phyloP scores from a whole-genome alignment of 2,888 invertebrate genomes.

The Tanypteryx hageni region DNA sequence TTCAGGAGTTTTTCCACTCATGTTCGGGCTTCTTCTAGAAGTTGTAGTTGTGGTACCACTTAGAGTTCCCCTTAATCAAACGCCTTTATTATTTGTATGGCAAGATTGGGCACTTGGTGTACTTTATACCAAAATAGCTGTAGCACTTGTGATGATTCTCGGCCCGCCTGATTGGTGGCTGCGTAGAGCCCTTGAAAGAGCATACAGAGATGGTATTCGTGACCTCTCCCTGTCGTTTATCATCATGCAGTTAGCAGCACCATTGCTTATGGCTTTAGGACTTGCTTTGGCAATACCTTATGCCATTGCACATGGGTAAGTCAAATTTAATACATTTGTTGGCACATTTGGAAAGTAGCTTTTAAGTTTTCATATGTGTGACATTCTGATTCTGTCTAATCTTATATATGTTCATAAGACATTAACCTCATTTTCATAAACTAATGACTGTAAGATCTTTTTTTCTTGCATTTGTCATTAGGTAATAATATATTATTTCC shows the following conservation, averaged over 20 bases:
- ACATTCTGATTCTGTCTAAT: no score
- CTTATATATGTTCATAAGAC: no score
- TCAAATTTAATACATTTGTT: neutral
- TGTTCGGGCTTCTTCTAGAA: slow-evolving; percentile 95
- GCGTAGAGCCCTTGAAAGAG: slow-evolving; percentile 92
- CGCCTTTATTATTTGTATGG: slow-evolving; percentile 92
- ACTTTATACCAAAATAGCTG: slow-evolving; percentile 97
- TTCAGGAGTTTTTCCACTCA: slow-evolving; percentile 89
- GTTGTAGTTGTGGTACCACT: slow-evolving; percentile 93
- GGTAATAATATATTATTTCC: no score
- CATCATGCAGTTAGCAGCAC: slow-evolving; percentile 90
- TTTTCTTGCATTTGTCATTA: no score
- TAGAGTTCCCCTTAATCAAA: slow-evolving; percentile 93
- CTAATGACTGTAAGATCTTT: no score
- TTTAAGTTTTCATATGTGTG: no score
- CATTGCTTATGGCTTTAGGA: slow-evolving; percentile 92
- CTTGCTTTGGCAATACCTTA: slow-evolving; percentile 96
- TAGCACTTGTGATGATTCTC: slow-evolving; percentile 89
- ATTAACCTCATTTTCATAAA: no score
- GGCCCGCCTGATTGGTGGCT: slow-evolving; percentile 99
- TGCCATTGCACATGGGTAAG: slow-evolving; percentile 84
- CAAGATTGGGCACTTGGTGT: slow-evolving; percentile 99
- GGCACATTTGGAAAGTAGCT: no score
- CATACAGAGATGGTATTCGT: slow-evolving; percentile 94
- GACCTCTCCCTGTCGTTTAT: slow-evolving; percentile 94